phyloP scores from a whole-genome alignment of 2,113 vertebrate genomes.

The Tylochromis polylepis region DNA sequence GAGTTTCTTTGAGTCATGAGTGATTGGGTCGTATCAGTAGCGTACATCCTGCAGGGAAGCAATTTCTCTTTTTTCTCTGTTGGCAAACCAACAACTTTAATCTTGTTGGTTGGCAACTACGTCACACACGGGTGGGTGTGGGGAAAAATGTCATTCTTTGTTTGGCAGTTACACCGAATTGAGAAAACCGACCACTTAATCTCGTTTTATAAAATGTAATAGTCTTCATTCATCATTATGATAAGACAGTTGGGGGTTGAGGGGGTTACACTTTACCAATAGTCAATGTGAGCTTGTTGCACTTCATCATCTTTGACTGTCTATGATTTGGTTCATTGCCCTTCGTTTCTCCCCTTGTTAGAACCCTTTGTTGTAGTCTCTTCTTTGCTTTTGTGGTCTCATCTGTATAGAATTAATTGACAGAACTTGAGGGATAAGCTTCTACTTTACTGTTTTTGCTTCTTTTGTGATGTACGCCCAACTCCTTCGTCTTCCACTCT shows the following conservation, averaged over 20 bases:
- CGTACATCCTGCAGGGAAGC: not conserved
- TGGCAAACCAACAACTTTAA: not conserved
- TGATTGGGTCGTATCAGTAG: not conserved
- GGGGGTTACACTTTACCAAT: not conserved
- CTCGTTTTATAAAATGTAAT: not conserved
- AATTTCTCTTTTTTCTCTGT: not conserved
- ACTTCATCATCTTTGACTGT: not conserved
- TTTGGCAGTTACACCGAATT: not conserved
- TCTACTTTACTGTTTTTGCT: not conserved
- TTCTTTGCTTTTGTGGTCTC: not conserved
- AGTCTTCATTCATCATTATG: not conserved
- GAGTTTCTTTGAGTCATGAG: not conserved
- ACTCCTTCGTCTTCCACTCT: not conserved
- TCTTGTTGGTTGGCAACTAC: not conserved
- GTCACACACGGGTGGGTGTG: not conserved
- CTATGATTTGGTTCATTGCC: not conserved
- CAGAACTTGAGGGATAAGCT: not conserved
- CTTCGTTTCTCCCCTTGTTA: not conserved
- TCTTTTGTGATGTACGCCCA: not conserved
- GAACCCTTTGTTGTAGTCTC: not conserved
- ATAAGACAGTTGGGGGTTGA: not conserved
- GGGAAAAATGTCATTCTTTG: not conserved
- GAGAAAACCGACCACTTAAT: not conserved
- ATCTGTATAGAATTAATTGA: not conserved
- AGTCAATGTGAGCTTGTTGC: not conserved